A percentile compares a stretch with the other conserved stretches of the same genome.
Conservation (phyloP, 1,140 invertebrate genomes). For the Scaptomyza graminum region DNA sequence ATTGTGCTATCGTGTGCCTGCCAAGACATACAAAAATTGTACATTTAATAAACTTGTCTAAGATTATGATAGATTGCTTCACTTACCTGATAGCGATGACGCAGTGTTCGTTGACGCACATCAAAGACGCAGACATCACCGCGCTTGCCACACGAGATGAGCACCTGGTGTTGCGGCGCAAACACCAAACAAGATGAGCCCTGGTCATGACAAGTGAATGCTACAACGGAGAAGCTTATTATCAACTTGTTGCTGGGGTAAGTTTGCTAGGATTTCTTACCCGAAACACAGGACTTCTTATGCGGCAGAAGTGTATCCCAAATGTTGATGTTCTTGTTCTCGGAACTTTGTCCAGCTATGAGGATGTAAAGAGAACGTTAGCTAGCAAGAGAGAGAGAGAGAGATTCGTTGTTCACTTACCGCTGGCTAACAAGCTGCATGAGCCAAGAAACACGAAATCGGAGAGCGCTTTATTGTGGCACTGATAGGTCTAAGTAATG, state of each 20-base stretch:
- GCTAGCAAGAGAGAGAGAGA: not conserved
- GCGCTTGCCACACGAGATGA: conserved; percentile 97
- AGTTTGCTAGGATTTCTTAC: conserved; percentile 83
- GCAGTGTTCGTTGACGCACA: conserved; percentile 93
- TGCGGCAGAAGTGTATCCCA: conserved; percentile 99
- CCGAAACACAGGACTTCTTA: conserved; percentile 95
- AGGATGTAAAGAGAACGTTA: conserved; percentile 15
- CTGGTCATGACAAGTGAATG: conserved; percentile 96
- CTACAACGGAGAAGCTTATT: conserved; percentile 75
- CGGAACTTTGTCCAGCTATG: conserved; percentile 95
- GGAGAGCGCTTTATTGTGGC: conserved; percentile 98
- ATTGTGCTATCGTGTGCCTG: conserved; percentile 96
- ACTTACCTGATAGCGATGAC: conserved; percentile 90
- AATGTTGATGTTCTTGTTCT: conserved; percentile 98
- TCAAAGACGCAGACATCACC: conserved; percentile 98
- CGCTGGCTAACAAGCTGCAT: conserved; percentile 97
- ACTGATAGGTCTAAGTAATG: conserved; percentile 93
- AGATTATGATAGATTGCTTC: not conserved
- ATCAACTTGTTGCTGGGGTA: not conserved
- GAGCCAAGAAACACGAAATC: conserved; percentile 99
- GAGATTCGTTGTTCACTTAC: conserved; percentile 69
- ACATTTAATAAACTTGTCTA: not conserved
- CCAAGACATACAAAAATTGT: not conserved
- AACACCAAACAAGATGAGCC: conserved; percentile 94
- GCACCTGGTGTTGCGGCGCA: conserved; percentile 94